phyloP scores from a whole-genome alignment of 2,797 vertebrate species.

The Darevskia mixta region DNA sequence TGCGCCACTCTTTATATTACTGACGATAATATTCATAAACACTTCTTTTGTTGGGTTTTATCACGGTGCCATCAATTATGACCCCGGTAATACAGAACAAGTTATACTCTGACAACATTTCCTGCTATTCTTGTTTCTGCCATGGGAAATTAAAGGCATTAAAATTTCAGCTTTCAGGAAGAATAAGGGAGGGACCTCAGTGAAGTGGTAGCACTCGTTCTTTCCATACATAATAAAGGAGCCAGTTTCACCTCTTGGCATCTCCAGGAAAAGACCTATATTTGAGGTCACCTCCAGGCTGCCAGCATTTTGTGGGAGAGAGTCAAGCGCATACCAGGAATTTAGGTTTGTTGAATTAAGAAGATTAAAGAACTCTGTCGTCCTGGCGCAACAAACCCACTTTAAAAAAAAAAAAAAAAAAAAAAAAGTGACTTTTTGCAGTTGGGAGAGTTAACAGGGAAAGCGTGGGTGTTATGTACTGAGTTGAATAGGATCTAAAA shows the following conservation, averaged over 20 bases:
- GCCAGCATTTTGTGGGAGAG: no score
- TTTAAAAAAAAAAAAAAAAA: no score
- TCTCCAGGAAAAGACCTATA: neutral
- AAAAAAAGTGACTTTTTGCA: no score
- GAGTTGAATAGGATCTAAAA: no score
- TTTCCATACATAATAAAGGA: neutral
- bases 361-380: no score
- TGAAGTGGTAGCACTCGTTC: fast-evolving
- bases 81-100: neutral
- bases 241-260: neutral
- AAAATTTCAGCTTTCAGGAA: neutral
- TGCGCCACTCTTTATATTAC: no score
- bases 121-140: conserved; percentile 50
- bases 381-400: no score
- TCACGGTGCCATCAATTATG: neutral
- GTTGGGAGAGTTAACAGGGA: no score
- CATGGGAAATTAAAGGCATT: neutral
- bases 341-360: no score
- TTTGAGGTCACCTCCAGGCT: no score
- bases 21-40: neutral
- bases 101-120: neutral
- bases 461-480: no score
- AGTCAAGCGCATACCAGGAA: no score
- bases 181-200: neutral
- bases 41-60: fast-evolving